Evolutionary conservation across 2,797 vertebrate genomes (phyloP).

Genomic region (Pygocentrus nattereri): DNA sequence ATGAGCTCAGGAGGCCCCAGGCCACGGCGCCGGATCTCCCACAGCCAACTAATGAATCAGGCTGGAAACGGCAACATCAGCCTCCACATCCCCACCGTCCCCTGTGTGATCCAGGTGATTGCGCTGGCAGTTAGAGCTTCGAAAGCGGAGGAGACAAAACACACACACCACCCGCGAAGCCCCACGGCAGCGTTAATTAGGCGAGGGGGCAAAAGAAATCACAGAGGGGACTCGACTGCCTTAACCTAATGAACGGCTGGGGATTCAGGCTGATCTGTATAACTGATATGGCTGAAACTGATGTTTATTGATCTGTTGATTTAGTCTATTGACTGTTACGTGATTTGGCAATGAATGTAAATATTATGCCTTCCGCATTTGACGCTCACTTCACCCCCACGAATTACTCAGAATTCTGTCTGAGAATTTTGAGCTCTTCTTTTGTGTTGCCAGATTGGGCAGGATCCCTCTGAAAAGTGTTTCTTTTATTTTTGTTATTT

Average conservation of each 20-base stretch:
- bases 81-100: not conserved
- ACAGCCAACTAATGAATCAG: constrained; percentile 11
- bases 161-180: constrained; percentile 51
- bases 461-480: no score
- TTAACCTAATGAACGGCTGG: not conserved
- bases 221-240: not conserved
- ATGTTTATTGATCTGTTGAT: not conserved
- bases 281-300: not conserved
- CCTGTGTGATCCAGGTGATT: constrained; percentile 3
- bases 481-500: no score
- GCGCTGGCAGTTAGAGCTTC: not conserved
- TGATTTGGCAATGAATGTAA: no score
- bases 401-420: no score
- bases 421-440: no score
- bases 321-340: not conserved
- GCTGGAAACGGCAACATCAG: not conserved
- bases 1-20: constrained; percentile 62
- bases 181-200: not conserved
- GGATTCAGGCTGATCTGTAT: not conserved
- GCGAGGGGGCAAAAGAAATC: not conserved
- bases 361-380: not conserved
- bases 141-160: constrained; percentile 13
- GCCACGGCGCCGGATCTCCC: not conserved
- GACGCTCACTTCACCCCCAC: no score
- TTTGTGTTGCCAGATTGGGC: no score